A percentile compares a stretch with the other conserved stretches of the same genome.
phyloP scores from a whole-genome alignment of 2,797 vertebrate genomes.

The Ptychobarbus kaznakovi region DNA sequence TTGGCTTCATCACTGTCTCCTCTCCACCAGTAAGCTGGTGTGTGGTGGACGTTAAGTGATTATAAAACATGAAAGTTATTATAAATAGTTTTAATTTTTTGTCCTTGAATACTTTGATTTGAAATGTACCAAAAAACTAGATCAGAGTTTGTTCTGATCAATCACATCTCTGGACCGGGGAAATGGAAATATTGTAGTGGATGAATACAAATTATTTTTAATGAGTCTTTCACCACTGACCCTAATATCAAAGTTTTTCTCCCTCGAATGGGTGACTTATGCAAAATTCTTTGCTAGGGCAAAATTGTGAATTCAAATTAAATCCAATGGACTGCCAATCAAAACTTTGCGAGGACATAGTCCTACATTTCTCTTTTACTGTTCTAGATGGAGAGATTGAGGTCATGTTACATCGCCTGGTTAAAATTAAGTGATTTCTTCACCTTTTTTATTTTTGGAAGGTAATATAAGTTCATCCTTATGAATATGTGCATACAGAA shows the following conservation, averaged over 20 bases:
- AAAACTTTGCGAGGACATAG: background rate
- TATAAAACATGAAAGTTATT: no score
- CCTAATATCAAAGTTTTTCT: constrained; percentile 28
- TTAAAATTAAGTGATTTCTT: background rate
- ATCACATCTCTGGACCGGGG: background rate
- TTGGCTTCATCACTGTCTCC: no score
- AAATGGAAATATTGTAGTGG: background rate
- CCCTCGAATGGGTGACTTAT: constrained; percentile 8
- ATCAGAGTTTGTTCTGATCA: background rate
- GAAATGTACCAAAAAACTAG: background rate
- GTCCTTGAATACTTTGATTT: background rate
- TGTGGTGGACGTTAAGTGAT: no score
- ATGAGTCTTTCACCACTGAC: constrained; percentile 36
- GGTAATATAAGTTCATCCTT: background rate
- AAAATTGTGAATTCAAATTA: constrained; percentile 30
- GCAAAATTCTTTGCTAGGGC: constrained; percentile 22
- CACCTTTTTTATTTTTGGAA: background rate
- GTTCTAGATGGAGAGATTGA: background rate
- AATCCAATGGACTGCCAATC: constrained; percentile 31
- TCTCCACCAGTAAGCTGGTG: no score
- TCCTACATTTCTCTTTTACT: background rate
- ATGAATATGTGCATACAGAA: background rate
- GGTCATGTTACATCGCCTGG: background rate
- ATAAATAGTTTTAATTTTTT: background rate
- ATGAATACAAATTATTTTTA: constrained; percentile 40